These are phyloP conservation scores for Noctua pronuba DNA, from an alignment of 2,888 invertebrate genomes.

Conservation along the genomic window DNA sequence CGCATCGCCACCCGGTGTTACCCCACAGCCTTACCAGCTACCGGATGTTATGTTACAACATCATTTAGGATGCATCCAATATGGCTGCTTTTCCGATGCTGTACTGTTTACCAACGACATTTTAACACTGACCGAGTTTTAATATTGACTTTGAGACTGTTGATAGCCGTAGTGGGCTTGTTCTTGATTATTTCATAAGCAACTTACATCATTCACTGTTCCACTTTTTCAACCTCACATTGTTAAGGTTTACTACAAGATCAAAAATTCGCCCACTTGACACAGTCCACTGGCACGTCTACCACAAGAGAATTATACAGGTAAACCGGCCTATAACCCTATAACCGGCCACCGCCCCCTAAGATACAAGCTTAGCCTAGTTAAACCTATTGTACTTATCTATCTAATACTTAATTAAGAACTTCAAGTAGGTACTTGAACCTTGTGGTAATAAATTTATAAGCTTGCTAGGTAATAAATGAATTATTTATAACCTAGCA, in stretches of 20 bases:
- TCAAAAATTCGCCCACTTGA: background rate
- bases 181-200: background rate
- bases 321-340: too few relatives aligned
- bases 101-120: background rate
- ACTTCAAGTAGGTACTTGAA: background rate
- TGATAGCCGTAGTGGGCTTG: too few relatives aligned
- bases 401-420: background rate
- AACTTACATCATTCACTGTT: background rate
- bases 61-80: slow-evolving; percentile 25
- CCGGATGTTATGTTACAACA: slow-evolving; percentile 53
- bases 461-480: too few relatives aligned
- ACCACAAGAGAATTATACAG: background rate
- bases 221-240: background rate
- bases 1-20: slow-evolving; percentile 30
- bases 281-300: background rate
- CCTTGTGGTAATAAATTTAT: background rate
- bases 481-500: background rate
- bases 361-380: background rate
- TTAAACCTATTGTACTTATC: background rate
- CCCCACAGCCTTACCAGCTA: background rate
- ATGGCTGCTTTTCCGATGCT: background rate
- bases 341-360: background rate
- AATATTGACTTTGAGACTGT: background rate
- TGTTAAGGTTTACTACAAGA: background rate
- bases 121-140: slow-evolving; percentile 8